Conservation (phyloP, 1,140 invertebrate species). For the Leptopilina boulardi region DNA sequence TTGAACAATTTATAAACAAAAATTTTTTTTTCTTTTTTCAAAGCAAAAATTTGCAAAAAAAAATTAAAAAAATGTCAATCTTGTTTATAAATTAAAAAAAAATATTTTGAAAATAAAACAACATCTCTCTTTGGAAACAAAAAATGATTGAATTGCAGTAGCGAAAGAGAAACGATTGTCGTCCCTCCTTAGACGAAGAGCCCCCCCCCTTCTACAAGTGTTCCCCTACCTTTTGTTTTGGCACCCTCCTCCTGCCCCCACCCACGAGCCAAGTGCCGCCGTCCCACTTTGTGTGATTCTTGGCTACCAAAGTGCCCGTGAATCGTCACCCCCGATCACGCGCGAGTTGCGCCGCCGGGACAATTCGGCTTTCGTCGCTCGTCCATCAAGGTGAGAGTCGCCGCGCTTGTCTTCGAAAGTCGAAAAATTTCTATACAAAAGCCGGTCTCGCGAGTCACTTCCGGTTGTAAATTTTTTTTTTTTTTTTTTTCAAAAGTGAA, state of each 20-base stretch:
- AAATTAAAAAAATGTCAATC: too few species aligned
- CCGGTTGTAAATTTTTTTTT: neutral
- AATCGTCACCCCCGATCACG: slow-evolving; percentile 65
- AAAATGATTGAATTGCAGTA: neutral
- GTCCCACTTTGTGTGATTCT: slow-evolving; percentile 50
- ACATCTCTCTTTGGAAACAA: neutral
- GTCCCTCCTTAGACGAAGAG: neutral
- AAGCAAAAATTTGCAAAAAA: too few species aligned
- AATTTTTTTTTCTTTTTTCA: too few species aligned
- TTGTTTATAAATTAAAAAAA: too few species aligned
- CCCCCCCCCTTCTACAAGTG: neutral
- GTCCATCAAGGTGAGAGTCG: slow-evolving; percentile 51
- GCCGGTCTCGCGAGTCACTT: slow-evolving; percentile 30
- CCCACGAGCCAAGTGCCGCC: slow-evolving; percentile 50
- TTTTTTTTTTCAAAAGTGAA: too few species aligned
- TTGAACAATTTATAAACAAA: too few species aligned
- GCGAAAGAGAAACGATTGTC: slow-evolving; percentile 11
- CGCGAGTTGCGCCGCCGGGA: slow-evolving; percentile 57
- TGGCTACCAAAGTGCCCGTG: slow-evolving; percentile 49
- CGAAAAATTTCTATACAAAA: slow-evolving; percentile 13
- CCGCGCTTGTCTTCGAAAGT: slow-evolving; percentile 37
- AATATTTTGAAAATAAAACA: neutral
- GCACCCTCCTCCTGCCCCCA: slow-evolving; percentile 45
- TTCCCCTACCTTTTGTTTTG: neutral
- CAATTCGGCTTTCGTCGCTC: slow-evolving; percentile 58